Base-by-base conservation (phyloP, 2,113 vertebrate species). In the Rhagologus leucostigma region DNA sequence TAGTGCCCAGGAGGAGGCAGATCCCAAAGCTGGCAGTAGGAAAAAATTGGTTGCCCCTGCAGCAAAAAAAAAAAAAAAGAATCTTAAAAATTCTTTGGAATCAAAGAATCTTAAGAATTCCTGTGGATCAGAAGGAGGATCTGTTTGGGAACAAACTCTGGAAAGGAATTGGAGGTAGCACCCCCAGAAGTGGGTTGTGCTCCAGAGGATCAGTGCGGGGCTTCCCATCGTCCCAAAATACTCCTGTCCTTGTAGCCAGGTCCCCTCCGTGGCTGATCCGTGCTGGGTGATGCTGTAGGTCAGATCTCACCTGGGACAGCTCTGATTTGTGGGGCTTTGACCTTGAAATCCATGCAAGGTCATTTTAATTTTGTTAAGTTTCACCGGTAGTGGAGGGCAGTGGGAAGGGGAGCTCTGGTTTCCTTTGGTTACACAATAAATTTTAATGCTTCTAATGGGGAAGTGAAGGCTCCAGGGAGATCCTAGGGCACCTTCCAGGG, bases 221-320 rank as follows among this genome's bases (percentile, higher is more conserved):
- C 26, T 80, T 50, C 27, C 50, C 63, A 9, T 5, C 32, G 5
- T 53, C 32, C 33, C 76, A n/a, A 21, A 39, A 9, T 27, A 6
- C 5, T 74, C 59, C 60, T 49, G 30, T 30, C 19, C 44, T 9
- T 11, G 44, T 3, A 15, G 33, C 33, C 41, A 4, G 12, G 23
- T 10, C 23, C 33, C 21, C 35, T 62, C n/a, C 0, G 0, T 11
- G 57, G 35, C 42, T 86, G 83, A 4, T 22, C 41, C 1, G 0
- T 33, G 78, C 56, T 55, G 39, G 60, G 24, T 19, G 26, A 5
- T 11, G 26, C 55, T 26, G 50, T 5, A 1, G 7, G 32, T 32
- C 52, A 73, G 2, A 17, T 7, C 53, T 55, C 44, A 1, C 2
- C 3, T 24, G 23, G 32, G 37, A 4, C 10, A 24, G 27, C 77